phyloP scores from a whole-genome alignment of 2,888 invertebrate species.

The Allygus modestus region DNA sequence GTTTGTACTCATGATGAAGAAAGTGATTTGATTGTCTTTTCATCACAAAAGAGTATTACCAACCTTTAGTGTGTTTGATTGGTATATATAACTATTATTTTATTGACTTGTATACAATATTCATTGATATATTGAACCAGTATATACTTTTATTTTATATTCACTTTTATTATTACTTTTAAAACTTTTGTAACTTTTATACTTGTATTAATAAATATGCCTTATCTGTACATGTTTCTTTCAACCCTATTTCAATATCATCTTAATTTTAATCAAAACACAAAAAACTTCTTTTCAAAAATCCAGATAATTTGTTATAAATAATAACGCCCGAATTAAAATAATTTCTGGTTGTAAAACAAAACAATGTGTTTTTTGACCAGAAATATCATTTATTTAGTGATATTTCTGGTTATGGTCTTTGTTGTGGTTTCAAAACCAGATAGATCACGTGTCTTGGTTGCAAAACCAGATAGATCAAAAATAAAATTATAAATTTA shows the following conservation, averaged over 20 bases:
- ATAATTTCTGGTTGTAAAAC: too few species aligned
- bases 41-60: not conserved
- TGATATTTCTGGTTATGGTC: not conserved
- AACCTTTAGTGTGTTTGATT: not conserved
- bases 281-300: too few species aligned
- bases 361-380: not conserved
- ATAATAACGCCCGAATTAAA: too few species aligned
- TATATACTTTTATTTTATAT: too few species aligned
- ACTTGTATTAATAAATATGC: too few species aligned
- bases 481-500: not conserved
- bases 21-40: not conserved
- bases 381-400: not conserved
- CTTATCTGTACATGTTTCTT: too few species aligned
- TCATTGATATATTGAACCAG: not conserved
- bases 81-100: not conserved
- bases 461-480: constrained; percentile 11
- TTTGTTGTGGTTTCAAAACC: not conserved
- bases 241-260: too few species aligned
- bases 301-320: too few species aligned
- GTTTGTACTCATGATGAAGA: not conserved
- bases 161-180: too few species aligned
- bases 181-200: too few species aligned
- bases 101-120: not conserved
- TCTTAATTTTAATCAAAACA: too few species aligned
- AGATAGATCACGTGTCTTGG: not conserved